These are phyloP conservation scores for Spinibarbus caldwelli DNA, from an alignment of 2,797 vertebrate genomes.

Conservation along the genomic window DNA sequence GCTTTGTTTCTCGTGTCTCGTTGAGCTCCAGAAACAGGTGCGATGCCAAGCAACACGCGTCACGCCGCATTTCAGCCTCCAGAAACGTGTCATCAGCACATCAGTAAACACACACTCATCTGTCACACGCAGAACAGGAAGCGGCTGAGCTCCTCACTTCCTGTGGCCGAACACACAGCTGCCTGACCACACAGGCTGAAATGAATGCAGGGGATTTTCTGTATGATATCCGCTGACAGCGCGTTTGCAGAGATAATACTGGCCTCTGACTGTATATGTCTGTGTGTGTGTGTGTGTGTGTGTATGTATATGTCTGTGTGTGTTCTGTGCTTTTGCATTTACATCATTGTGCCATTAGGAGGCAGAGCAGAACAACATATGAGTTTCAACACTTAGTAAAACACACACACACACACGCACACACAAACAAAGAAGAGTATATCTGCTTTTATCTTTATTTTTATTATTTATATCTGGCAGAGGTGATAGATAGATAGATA, in stretches of 20 bases:
- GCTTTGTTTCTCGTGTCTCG: not conserved
- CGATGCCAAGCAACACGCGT: constrained; percentile 45
- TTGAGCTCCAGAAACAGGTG: constrained; percentile 69
- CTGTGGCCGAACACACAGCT: constrained; percentile 55
- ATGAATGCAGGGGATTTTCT: constrained; percentile 56
- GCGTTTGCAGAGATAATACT: not conserved
- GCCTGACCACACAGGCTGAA: constrained; percentile 68
- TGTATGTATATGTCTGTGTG: not conserved
- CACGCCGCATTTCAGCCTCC: too few species aligned
- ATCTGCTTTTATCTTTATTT: not conserved
- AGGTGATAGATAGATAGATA: not conserved
- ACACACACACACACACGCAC: too few species aligned
- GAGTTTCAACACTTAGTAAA: not conserved
- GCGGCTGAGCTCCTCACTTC: constrained; percentile 65
- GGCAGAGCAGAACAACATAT: constrained; percentile 34
- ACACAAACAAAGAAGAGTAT: not conserved
- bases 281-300: not conserved
- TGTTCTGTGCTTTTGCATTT: not conserved
- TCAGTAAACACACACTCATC: constrained; percentile 47
- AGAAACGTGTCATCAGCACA: constrained; percentile 68
- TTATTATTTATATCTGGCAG: not conserved
- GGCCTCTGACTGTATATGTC: not conserved
- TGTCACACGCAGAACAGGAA: constrained; percentile 64
- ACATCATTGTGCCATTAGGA: not conserved
- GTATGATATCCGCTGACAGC: not conserved